Evolutionary conservation across 1,140 invertebrate genomes (phyloP).

Genomic region (Polyergus mexicanus): DNA sequence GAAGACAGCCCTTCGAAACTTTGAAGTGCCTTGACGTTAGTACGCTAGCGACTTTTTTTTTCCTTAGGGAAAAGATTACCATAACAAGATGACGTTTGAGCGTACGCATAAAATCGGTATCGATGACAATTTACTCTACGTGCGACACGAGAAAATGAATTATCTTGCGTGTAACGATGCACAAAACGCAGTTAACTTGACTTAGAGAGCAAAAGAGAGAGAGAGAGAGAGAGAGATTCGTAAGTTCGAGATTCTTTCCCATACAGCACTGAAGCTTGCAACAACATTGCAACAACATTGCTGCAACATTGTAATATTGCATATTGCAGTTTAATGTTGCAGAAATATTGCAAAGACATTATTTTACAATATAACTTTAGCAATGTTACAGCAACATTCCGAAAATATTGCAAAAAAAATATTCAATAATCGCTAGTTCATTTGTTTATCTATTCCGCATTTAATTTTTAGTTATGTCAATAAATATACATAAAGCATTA

Average conservation of each 20-base stretch:
- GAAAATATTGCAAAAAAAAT: too few relatives aligned
- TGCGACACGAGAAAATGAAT: conserved; percentile 35
- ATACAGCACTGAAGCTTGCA: too few relatives aligned
- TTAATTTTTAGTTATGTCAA: too few relatives aligned
- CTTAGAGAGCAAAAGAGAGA: neutral
- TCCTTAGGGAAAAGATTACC: conserved; percentile 30
- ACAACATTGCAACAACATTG: too few relatives aligned
- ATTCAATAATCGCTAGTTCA: too few relatives aligned
- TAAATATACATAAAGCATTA: too few relatives aligned
- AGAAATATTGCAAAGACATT: too few relatives aligned
- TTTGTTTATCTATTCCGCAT: too few relatives aligned
- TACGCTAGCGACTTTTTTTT: conserved; percentile 28
- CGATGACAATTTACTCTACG: conserved; percentile 44
- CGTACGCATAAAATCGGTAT: conserved; percentile 28
- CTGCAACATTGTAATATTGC: too few relatives aligned
- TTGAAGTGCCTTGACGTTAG: conserved; percentile 26
- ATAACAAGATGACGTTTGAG: conserved; percentile 39
- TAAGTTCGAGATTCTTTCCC: neutral
- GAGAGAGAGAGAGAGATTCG: neutral
- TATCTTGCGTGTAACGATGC: neutral
- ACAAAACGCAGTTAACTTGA: conserved; percentile 4
- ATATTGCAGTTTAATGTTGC: too few relatives aligned
- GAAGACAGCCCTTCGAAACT: conserved; percentile 40
- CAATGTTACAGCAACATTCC: too few relatives aligned
- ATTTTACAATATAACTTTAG: too few relatives aligned